Conservation (phyloP, 2,113 vertebrate genomes). For the Takifugu bimaculatus region DNA sequence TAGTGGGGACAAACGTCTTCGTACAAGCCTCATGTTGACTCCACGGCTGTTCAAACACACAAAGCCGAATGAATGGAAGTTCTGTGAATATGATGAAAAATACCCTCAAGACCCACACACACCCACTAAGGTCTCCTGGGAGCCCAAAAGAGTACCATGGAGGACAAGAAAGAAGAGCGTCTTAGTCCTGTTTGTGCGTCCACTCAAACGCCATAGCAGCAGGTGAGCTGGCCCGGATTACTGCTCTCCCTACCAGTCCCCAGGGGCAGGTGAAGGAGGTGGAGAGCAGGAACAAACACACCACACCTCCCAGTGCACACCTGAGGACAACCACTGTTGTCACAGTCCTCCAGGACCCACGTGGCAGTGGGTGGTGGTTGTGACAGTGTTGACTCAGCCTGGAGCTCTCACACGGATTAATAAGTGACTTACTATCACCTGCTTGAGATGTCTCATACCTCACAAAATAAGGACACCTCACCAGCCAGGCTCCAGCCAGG, state of each 20-base stretch:
- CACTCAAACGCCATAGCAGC: conserved; percentile 22
- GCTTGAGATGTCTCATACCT: not conserved
- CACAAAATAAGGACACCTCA: conserved; percentile 11
- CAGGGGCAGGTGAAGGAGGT: conserved; percentile 18
- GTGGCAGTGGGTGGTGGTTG: conserved; percentile 49
- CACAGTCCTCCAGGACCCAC: conserved; percentile 49
- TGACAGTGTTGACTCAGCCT: not conserved
- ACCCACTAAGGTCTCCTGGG: not conserved
- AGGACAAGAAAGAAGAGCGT: not conserved
- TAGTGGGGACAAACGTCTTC: conserved; percentile 81
- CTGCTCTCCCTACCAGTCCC: conserved; percentile 38
- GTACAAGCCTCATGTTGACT: conserved; percentile 74
- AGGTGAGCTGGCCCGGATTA: conserved; percentile 11
- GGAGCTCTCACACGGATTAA: conserved; percentile 33
- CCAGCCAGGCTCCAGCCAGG: not conserved
- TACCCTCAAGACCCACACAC: not conserved
- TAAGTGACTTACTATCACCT: conserved; percentile 26
- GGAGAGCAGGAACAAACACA: conserved; percentile 55
- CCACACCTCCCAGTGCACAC: conserved; percentile 53
- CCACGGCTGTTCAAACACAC: conserved; percentile 12
- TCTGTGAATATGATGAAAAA: not conserved
- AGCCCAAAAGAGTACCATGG: not conserved
- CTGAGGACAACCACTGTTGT: conserved; percentile 45
- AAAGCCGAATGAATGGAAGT: not conserved
- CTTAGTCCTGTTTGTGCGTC: conserved; percentile 28